These are phyloP conservation scores for Barnardius zonarius DNA, from an alignment of 2,113 vertebrate genomes.

Conservation along the genomic window DNA sequence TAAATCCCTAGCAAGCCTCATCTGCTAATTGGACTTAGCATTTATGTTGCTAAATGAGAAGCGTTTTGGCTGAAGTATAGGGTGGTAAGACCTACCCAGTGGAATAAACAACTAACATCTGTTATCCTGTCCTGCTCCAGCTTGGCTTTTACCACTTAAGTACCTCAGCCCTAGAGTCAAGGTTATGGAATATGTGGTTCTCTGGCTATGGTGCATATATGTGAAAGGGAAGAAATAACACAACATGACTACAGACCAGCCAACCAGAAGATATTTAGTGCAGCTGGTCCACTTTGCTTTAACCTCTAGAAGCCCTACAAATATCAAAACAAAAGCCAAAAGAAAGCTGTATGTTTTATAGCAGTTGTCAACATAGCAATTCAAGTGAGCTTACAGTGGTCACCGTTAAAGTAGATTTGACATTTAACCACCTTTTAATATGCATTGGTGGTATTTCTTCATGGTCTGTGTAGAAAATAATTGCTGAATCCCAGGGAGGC, in stretches of 20 bases:
- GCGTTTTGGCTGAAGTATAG: conserved; percentile 77
- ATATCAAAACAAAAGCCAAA: conserved; percentile 50
- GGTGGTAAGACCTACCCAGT: conserved; percentile 78
- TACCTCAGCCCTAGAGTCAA: conserved; percentile 73
- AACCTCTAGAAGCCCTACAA: conserved; percentile 64
- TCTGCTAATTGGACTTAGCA: conserved; percentile 78
- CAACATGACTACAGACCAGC: conserved; percentile 51
- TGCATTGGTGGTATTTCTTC: neutral
- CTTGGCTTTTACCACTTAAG: conserved; percentile 78
- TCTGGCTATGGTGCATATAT: conserved; percentile 63
- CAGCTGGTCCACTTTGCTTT: conserved; percentile 68
- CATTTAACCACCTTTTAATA: conserved; percentile 20
- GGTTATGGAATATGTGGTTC: conserved; percentile 73
- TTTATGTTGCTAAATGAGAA: conserved; percentile 81
- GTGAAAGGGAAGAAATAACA: conserved; percentile 55
- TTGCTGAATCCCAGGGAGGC: neutral
- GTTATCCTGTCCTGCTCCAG: conserved; percentile 80
- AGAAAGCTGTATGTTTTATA: neutral
- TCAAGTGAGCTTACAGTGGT: neutral
- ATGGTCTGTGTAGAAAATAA: neutral
- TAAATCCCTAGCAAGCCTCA: conserved; percentile 76
- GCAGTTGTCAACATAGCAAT: conserved; percentile 7
- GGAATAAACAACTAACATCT: conserved; percentile 84
- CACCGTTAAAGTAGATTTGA: neutral
- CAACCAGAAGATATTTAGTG: conserved; percentile 56